Percentiles rank a stretch among this genome's conserved stretches.
phyloP scores from a whole-genome alignment of 2,888 invertebrate genomes.

The Phaonia tiefii region DNA sequence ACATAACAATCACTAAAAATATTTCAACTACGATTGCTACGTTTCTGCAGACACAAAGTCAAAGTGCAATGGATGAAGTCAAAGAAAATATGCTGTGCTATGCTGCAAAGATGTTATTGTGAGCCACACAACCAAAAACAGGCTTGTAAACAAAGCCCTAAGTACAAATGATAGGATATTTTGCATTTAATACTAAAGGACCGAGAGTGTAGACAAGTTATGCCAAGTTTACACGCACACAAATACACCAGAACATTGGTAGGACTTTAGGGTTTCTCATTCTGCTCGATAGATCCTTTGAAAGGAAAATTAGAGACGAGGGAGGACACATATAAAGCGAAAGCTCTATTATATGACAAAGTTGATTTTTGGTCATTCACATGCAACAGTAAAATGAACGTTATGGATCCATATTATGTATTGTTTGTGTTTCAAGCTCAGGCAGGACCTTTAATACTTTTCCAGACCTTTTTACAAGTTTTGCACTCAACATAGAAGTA shows the following conservation, averaged over 20 bases:
- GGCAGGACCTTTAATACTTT: slow-evolving; percentile 59
- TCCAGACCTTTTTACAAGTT: slow-evolving; percentile 50
- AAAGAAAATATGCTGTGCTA: not conserved
- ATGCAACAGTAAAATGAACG: not conserved
- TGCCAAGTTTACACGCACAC: too few relatives aligned
- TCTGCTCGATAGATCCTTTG: not conserved
- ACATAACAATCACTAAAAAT: slow-evolving; percentile 14
- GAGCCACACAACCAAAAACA: slow-evolving; percentile 31
- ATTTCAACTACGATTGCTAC: not conserved
- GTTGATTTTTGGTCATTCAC: slow-evolving; percentile 40
- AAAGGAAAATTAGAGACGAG: not conserved
- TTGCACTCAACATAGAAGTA: slow-evolving; percentile 7
- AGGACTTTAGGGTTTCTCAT: slow-evolving; percentile 36
- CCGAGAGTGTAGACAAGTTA: too few relatives aligned
- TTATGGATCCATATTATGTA: not conserved
- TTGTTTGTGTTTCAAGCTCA: slow-evolving; percentile 38
- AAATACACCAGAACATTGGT: too few relatives aligned
- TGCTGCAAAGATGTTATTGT: not conserved
- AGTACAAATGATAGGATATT: slow-evolving; percentile 59
- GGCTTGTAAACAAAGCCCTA: slow-evolving; percentile 57
- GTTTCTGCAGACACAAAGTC: not conserved
- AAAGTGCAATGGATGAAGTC: not conserved
- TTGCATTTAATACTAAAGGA: too few relatives aligned
- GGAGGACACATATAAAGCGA: slow-evolving; percentile 3
- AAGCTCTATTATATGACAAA: slow-evolving; percentile 63